phyloP scores from a whole-genome alignment of 1,140 invertebrate species.

The Drosophila funebris region DNA sequence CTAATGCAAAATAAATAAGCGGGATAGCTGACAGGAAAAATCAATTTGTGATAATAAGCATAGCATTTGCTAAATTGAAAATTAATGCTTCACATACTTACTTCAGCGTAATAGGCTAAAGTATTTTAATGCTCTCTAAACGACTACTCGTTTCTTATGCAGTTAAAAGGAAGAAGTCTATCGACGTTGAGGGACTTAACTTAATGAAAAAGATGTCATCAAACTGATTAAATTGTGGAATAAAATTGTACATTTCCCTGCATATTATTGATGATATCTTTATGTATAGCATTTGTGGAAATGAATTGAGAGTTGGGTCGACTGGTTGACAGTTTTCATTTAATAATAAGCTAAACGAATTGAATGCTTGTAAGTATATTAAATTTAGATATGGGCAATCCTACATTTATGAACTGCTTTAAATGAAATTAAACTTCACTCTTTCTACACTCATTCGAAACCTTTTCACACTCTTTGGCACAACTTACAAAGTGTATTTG shows the following conservation, averaged over 20 bases:
- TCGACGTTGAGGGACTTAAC: background rate
- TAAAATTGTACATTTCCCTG: background rate
- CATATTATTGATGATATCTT: too few species aligned
- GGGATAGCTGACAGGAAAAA: slow-evolving; percentile 61
- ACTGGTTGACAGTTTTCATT: too few species aligned
- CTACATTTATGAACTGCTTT: too few species aligned
- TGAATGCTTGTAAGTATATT: too few species aligned
- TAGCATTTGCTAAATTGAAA: slow-evolving; percentile 33
- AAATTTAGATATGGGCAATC: too few species aligned
- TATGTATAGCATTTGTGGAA: too few species aligned
- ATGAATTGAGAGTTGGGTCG: too few species aligned
- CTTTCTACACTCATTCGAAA: too few species aligned
- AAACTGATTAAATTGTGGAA: background rate
- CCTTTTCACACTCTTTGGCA: background rate
- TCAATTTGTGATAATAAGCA: slow-evolving; percentile 78
- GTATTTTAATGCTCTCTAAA: background rate
- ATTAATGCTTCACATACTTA: slow-evolving; percentile 2
- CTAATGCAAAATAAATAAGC: slow-evolving; percentile 81
- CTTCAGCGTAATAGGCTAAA: slow-evolving; percentile 8
- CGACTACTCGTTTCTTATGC: background rate
- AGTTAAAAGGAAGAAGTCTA: background rate
- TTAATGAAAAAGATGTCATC: background rate
- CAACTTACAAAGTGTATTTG: background rate
- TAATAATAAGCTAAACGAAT: too few species aligned
- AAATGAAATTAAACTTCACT: too few species aligned